Evolutionary conservation across 1,140 invertebrate species (phyloP).

Genomic region (Gyrodactylus salaris): DNA sequence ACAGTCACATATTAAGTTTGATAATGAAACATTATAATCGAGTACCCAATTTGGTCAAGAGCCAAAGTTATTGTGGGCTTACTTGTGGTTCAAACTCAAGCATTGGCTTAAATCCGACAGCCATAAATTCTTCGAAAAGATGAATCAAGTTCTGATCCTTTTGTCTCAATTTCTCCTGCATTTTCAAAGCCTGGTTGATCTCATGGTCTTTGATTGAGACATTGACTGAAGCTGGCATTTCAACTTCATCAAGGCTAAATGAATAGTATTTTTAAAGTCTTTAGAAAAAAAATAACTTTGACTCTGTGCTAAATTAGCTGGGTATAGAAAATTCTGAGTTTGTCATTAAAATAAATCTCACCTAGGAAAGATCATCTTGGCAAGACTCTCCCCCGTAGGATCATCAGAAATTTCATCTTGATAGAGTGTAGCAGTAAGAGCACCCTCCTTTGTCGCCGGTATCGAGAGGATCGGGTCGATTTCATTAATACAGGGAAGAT

Average conservation of each 20-base stretch:
- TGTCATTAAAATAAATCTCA: too few relatives aligned
- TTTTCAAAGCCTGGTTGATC: neutral
- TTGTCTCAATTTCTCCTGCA: neutral
- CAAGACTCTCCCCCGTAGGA: neutral
- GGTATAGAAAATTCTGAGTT: too few relatives aligned
- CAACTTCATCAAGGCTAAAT: neutral
- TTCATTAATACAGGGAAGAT: neutral
- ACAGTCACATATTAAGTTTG: too few relatives aligned
- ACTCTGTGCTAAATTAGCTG: too few relatives aligned
- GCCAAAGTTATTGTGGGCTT: too few relatives aligned
- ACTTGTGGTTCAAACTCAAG: conserved; percentile 3
- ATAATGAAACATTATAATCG: too few relatives aligned
- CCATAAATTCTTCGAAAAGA: conserved; percentile 7
- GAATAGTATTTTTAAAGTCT: neutral
- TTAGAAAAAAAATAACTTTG: neutral
- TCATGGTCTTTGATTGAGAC: neutral
- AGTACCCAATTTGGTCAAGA: too few relatives aligned
- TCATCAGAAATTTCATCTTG: neutral
- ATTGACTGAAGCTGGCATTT: neutral
- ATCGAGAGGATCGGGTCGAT: neutral
- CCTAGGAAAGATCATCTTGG: neutral
- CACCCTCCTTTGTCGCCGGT: neutral
- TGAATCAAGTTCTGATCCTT: neutral
- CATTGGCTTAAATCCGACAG: conserved; percentile 2
- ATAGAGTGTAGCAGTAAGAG: neutral